Conservation (phyloP, 2,888 invertebrate species). For the Papilio protenor region DNA sequence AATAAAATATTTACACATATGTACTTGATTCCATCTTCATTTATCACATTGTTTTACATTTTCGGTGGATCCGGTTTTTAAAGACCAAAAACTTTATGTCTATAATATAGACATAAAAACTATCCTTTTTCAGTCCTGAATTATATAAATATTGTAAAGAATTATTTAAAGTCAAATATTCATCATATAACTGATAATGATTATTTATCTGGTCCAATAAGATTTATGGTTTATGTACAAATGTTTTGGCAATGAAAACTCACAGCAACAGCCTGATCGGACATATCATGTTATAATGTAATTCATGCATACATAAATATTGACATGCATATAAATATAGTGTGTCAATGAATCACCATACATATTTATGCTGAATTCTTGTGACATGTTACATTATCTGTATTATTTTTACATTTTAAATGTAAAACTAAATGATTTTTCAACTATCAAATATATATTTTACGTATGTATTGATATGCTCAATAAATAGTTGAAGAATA, state of each 20-base stretch:
- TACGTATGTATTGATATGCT: background rate
- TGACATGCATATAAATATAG: background rate
- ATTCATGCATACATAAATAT: slow-evolving; percentile 8
- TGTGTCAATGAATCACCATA: slow-evolving; percentile 2
- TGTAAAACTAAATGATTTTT: background rate
- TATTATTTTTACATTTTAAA: background rate
- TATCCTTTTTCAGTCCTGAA: background rate
- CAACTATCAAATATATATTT: background rate
- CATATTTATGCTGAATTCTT: background rate
- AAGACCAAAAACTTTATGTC: background rate
- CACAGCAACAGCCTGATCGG: background rate
- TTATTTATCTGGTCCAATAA: background rate
- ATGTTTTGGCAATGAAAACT: background rate
- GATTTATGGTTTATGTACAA: background rate
- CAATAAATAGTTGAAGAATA: background rate
- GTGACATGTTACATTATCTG: background rate
- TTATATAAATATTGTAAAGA: background rate
- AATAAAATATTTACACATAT: background rate
- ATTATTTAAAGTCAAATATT: background rate
- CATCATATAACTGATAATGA: background rate
- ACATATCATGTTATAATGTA: background rate
- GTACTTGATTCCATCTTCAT: background rate
- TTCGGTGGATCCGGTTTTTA: background rate
- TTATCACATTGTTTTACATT: background rate
- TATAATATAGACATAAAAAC: background rate